Percentiles rank a stretch among this genome's conserved stretches.
phyloP scores from a whole-genome alignment of 2,888 invertebrate genomes.

The Pelosia muscerda region DNA sequence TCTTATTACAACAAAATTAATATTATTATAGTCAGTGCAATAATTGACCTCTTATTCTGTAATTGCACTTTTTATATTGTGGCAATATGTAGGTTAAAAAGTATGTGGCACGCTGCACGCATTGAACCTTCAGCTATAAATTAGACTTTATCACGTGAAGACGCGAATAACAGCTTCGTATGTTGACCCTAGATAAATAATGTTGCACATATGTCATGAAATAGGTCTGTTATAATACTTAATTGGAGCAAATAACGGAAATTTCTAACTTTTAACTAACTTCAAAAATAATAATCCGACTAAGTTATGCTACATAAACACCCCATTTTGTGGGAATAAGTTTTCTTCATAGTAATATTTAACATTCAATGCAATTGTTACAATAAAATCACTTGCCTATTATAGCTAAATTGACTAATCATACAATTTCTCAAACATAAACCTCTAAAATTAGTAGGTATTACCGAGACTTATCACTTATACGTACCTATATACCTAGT shows the following conservation, averaged over 20 bases:
- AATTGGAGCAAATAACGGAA: constrained; percentile 48
- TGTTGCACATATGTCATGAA: constrained; percentile 42
- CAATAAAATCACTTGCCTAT: not conserved
- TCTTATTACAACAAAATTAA: too few species aligned
- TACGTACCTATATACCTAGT: constrained; percentile 5
- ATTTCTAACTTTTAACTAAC: constrained; percentile 44
- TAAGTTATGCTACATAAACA: not conserved
- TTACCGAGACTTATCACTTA: not conserved
- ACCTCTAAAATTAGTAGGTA: not conserved
- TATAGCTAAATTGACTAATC: not conserved
- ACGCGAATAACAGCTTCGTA: constrained; percentile 59
- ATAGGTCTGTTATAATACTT: constrained; percentile 46
- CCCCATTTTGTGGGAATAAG: not conserved
- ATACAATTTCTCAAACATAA: not conserved
- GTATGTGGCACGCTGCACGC: constrained; percentile 35
- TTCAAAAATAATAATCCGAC: not conserved
- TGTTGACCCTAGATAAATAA: constrained; percentile 76
- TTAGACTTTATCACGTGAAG: constrained; percentile 60
- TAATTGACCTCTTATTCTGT: not conserved
- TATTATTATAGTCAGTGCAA: not conserved
- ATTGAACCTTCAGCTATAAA: constrained; percentile 54
- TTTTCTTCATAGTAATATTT: too few species aligned
- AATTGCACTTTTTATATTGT: not conserved
- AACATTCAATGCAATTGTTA: too few species aligned
- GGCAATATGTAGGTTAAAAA: constrained; percentile 15